Evolutionary conservation across 2,797 vertebrate species (phyloP).

Genomic region (Cryptoblepharus egeriae): DNA sequence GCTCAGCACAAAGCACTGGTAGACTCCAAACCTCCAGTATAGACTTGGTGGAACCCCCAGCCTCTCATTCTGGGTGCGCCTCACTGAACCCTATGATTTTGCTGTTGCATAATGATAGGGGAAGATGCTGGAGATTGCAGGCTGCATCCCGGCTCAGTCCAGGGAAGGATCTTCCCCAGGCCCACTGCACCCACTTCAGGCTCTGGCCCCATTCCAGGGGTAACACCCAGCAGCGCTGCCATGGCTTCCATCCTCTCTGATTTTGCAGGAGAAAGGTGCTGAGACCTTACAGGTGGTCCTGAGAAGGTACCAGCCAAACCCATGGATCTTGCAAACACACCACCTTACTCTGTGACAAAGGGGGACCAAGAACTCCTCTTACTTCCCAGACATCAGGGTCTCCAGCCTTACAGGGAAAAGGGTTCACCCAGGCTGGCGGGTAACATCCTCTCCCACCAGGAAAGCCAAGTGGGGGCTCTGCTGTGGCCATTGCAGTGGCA

Average conservation of each 20-base stretch:
- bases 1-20: too few species aligned
- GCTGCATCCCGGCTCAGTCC: slow-evolving; percentile 72
- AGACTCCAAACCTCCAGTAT: too few species aligned
- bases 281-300: not conserved
- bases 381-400: too few species aligned
- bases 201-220: not conserved
- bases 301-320: not conserved
- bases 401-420: too few species aligned
- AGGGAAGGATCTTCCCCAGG: slow-evolving; percentile 63
- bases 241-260: not conserved
- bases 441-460: too few species aligned
- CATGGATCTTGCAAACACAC: not conserved
- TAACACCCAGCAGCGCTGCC: too few species aligned
- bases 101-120: slow-evolving; percentile 75
- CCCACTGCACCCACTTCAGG: not conserved
- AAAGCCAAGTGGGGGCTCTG: too few species aligned
- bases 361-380: too few species aligned
- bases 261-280: not conserved
- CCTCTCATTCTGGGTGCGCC: slow-evolving; percentile 72
- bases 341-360: not conserved
- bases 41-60: slow-evolving; percentile 55
- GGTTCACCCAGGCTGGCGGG: too few species aligned
- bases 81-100: slow-evolving; percentile 76
- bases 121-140: slow-evolving; percentile 78
- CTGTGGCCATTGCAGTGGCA: too few species aligned